These are phyloP conservation scores for Pseudochaenichthys georgianus DNA, from an alignment of 2,797 vertebrate species.

Conservation along the genomic window DNA sequence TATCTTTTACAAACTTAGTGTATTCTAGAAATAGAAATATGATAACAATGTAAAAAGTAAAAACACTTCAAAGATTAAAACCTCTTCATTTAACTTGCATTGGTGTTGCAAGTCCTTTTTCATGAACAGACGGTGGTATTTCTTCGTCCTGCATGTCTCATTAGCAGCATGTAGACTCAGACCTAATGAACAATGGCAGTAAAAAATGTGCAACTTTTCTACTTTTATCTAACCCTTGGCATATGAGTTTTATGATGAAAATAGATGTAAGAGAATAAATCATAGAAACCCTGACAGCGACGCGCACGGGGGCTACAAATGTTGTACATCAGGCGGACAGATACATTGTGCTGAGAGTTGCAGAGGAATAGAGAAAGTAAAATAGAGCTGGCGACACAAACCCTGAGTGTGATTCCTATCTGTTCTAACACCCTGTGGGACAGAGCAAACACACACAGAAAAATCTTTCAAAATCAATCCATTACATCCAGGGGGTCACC, in stretches of 20 bases:
- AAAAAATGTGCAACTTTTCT: slow-evolving; percentile 6
- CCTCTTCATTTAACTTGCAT: too few species aligned
- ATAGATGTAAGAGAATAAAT: slow-evolving; percentile 18
- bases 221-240: slow-evolving; percentile 16
- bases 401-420: slow-evolving; percentile 60
- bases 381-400: slow-evolving; percentile 33
- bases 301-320: background rate
- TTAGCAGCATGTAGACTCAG: slow-evolving; percentile 5
- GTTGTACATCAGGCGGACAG: background rate
- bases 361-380: slow-evolving; percentile 24
- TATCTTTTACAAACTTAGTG: too few species aligned
- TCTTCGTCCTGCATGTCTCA: background rate
- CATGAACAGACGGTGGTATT: background rate
- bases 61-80: too few species aligned
- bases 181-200: background rate
- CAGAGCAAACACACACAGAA: slow-evolving; percentile 20
- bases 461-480: slow-evolving; percentile 58
- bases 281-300: background rate
- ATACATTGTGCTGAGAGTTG: background rate
- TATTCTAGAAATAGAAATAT: too few species aligned
- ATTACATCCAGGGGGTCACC: slow-evolving; percentile 53
- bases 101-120: background rate
- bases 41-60: too few species aligned
- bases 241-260: slow-evolving; percentile 7
- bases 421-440: slow-evolving; percentile 28